Base-by-base conservation (phyloP, 1,140 invertebrate genomes). In the Asbolus verrucosus region DNA sequence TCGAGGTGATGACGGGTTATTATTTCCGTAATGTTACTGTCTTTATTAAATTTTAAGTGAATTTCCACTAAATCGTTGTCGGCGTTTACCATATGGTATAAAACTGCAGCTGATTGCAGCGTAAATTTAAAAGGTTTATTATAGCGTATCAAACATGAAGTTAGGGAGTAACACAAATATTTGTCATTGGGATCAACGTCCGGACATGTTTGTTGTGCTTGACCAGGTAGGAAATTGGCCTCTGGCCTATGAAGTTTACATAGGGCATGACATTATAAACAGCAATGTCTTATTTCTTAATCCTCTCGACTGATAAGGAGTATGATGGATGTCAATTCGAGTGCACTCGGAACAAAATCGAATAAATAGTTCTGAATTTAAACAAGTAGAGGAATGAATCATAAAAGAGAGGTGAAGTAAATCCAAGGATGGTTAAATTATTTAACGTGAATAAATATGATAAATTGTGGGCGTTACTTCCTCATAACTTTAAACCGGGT, bases 161-260 rank as follows among this genome's bases (percentile, higher is more conserved):
- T 63, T 27, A 39, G 61, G 33, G 30, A 27, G 61, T 63, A 39
- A 18, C 6, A 63, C 39, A 63, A 63, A 63, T 39, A 63, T 63
- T 63, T 63, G 61, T 63, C 41, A 63, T 63, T 15, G 39, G 33
- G 61, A 63, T 63, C 33, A 63, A 63, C 61, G 61, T 63, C 61
- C 19, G 39, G 33, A 16, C 36, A 27, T 41, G 39, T 63, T 63
- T 63, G 61, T 39, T 63, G 61, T 63, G 33, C 61, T 63, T 63
- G 61, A 63, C 33, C 61, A 63, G 61, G 61, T 63, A 63, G 61
- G 33, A 39, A 38, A 63, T 63, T 63, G 61, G 31, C 61, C 39
- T 63, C 36, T 63, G 61, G 61, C 33, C 33, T 63, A 63, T 63
- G 11, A 39, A 63, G 31, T 63, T 63, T 63, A 39, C 33, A 15